Evolutionary conservation across 2,888 invertebrate species (phyloP).

Genomic region (Anodontia alba): DNA sequence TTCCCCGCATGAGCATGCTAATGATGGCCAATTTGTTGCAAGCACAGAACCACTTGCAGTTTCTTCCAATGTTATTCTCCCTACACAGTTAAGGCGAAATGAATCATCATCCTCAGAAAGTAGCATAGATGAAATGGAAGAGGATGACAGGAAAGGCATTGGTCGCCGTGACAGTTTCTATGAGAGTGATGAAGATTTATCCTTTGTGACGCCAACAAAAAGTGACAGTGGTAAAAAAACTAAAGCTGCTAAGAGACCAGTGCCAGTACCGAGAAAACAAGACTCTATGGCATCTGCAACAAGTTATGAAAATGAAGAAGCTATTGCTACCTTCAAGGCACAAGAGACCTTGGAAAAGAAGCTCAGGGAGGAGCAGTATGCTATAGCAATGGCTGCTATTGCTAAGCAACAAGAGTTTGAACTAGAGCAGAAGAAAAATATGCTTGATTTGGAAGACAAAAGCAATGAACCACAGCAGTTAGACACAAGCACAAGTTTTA

Average conservation of each 20-base stretch:
- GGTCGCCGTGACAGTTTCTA: conserved; percentile 77
- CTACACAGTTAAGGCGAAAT: background rate
- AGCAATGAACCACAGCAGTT: conserved; percentile 34
- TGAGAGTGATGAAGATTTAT: conserved; percentile 72
- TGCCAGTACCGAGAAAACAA: conserved; percentile 64
- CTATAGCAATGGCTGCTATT: background rate
- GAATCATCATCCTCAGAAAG: conserved; percentile 18
- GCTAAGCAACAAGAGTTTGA: conserved; percentile 24
- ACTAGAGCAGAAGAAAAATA: conserved; percentile 20
- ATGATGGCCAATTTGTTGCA: conserved; percentile 18
- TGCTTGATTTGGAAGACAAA: background rate
- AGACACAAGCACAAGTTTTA: conserved; percentile 38
- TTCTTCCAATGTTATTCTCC: background rate
- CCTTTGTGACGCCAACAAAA: conserved; percentile 34
- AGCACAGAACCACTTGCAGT: background rate
- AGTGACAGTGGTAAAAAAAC: conserved; percentile 34
- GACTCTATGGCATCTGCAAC: conserved; percentile 59
- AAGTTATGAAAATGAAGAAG: conserved; percentile 68
- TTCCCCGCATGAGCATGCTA: conserved; percentile 45
- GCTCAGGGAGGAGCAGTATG: background rate
- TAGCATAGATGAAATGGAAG: conserved; percentile 15
- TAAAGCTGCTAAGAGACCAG: conserved; percentile 54
- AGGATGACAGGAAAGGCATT: conserved; percentile 2
- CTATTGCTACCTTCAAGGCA: conserved; percentile 61
- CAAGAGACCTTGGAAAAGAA: conserved; percentile 34